Percentiles rank a stretch among this genome's conserved stretches.
Evolutionary conservation across 2,113 vertebrate species (phyloP).

Genomic region (Triplophysa rosa): DNA sequence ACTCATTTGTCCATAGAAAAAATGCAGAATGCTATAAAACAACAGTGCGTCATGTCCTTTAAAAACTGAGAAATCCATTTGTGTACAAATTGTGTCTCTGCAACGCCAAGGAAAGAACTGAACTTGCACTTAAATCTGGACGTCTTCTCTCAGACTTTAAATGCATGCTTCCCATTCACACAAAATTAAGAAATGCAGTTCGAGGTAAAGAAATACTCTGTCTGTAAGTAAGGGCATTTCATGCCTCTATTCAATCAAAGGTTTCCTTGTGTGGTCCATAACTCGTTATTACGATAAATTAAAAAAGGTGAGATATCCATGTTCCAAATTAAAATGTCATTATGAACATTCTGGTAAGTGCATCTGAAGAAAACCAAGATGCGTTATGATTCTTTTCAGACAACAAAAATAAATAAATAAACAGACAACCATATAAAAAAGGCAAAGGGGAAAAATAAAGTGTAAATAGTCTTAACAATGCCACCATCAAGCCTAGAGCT

Average conservation of each 20-base stretch:
- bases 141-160: constrained; percentile 19
- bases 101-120: constrained; percentile 22
- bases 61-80: not conserved
- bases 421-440: constrained; percentile 14
- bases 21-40: constrained; percentile 33
- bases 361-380: constrained; percentile 40
- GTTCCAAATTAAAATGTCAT: constrained; percentile 16
- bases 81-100: constrained; percentile 1
- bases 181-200: not conserved
- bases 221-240: constrained; percentile 19
- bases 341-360: not conserved
- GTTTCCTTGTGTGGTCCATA: constrained; percentile 12
- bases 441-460: constrained; percentile 26
- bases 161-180: not conserved
- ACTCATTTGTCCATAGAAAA: constrained; percentile 38
- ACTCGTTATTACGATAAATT: not conserved
- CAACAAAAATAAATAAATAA: constrained; percentile 54
- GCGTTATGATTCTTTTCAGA: constrained; percentile 41
- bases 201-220: not conserved
- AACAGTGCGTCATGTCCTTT: constrained; percentile 5
- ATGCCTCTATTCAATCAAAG: constrained; percentile 15
- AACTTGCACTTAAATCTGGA: constrained; percentile 33
- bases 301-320: constrained; percentile 1
- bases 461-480: constrained; percentile 26
- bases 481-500: constrained; percentile 17